Base-by-base conservation (phyloP, 2,888 invertebrate species). In the Pherbina coryleti region DNA sequence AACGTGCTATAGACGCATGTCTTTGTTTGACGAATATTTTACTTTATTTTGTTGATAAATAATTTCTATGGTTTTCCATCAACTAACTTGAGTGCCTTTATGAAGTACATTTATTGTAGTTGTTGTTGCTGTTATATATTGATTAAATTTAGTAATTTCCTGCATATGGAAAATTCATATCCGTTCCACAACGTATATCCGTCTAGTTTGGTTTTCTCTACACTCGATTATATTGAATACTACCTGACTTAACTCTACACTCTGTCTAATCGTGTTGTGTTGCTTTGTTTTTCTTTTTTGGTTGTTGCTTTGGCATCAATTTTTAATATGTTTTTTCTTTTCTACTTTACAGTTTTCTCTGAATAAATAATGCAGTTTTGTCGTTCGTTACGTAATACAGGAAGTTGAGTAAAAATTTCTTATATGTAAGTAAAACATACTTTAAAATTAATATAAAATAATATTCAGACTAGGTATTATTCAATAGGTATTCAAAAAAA, bases 91-190 rank as follows among this genome's bases (percentile, higher is more conserved):
- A 44, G 22, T 9, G 8, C n/a, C 67, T 67, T 14, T 44, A 44
- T 19, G 19, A 44, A 5, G 37, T 22, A 31, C 4, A 0, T 7
- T 11, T 34, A 22, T 67, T 49, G 25, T 62, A 34, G 64, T 67
- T 69, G 69, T 69, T 69, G 49, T 49, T 34, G 19, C 9, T 69
- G 17, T 25, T 69, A 51, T 25, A 69, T 51, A 73, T 73, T 73
- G 73, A 73, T 60, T 73, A 73, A 73, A 66, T 75, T 62, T 51
- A n/a, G n/a, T n/a, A 66, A 75, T 67, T 75, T 67, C 75, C 75
- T 66, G 73, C 44, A 62, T 74, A 74, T 64, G 37, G 62, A 74
- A 74, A 67, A 55, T 8, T 25, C 44, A 51, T 34, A 37, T 67
- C 55, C 67, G 31, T 28, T 66, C 37, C 17, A 17, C 51, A 28